Percentiles rank a stretch among this genome's conserved stretches.
These are phyloP conservation scores for Eulemur albifrons DNA, from an alignment of 2,797 vertebrate genomes.

Conservation along the genomic window DNA sequence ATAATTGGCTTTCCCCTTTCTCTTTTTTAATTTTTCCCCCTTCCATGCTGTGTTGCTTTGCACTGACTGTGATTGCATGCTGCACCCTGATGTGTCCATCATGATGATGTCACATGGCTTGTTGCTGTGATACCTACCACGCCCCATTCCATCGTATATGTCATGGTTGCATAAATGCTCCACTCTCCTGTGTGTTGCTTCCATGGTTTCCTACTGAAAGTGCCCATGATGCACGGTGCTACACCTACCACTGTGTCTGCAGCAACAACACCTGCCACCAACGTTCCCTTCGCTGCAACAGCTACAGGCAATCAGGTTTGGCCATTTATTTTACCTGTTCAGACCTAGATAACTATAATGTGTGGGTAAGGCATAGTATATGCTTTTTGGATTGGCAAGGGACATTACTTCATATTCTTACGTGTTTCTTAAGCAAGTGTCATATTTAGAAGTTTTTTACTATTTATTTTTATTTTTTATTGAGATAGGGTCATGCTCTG, in stretches of 20 bases:
- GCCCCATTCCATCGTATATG: conserved; percentile 88
- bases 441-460: conserved; percentile 60
- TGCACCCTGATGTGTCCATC: conserved; percentile 90
- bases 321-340: conserved; percentile 91
- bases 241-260: conserved; percentile 98
- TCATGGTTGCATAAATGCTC: conserved; percentile 92
- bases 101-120: conserved; percentile 94
- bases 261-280: conserved; percentile 97
- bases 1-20: conserved; percentile 90
- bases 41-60: conserved; percentile 87
- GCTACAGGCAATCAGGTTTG: conserved; percentile 99
- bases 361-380: conserved; percentile 68
- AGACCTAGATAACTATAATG: conserved; percentile 79
- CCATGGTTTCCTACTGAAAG: conserved; percentile 96
- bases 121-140: conserved; percentile 93
- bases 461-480: background rate
- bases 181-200: conserved; percentile 93
- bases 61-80: conserved; percentile 92
- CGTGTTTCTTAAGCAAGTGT: background rate
- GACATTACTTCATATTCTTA: background rate
- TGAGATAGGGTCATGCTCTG: background rate
- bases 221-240: conserved; percentile 99
- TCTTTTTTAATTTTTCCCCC: conserved; percentile 82
- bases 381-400: conserved; percentile 64
- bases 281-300: conserved; percentile 97